Conservation (phyloP, 2,113 vertebrate genomes). For the Neogale vison region DNA sequence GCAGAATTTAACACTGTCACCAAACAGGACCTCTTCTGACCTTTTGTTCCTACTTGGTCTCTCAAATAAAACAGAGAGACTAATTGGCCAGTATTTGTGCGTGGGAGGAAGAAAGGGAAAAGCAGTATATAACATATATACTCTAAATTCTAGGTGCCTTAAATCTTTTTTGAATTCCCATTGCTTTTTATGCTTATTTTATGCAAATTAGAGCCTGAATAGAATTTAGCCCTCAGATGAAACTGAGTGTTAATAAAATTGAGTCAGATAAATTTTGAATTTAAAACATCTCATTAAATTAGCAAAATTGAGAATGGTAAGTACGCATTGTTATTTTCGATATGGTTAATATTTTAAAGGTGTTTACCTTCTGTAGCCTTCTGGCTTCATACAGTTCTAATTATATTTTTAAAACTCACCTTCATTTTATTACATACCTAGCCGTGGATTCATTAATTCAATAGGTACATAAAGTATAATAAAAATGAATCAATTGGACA, state of each 20-base stretch:
- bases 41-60: not conserved
- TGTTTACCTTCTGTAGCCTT: not conserved
- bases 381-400: not conserved
- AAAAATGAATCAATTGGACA: constrained; percentile 11
- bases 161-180: not conserved
- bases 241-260: not conserved
- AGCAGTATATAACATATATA: not conserved
- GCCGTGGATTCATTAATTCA: not conserved
- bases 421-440: not conserved
- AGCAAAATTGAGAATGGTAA: not conserved
- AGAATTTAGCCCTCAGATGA: not conserved
- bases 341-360: not conserved
- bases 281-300: not conserved
- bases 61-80: not conserved
- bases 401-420: not conserved
- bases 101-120: not conserved
- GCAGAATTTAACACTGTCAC: not conserved
- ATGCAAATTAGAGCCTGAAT: not conserved
- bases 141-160: not conserved
- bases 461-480: not conserved
- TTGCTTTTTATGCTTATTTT: not conserved
- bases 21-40: not conserved
- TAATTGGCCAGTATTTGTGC: not conserved
- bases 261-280: not conserved
- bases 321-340: not conserved